These are phyloP conservation scores for Edolisoma coerulescens DNA, from an alignment of 2,113 vertebrate genomes.

Conservation along the genomic window DNA sequence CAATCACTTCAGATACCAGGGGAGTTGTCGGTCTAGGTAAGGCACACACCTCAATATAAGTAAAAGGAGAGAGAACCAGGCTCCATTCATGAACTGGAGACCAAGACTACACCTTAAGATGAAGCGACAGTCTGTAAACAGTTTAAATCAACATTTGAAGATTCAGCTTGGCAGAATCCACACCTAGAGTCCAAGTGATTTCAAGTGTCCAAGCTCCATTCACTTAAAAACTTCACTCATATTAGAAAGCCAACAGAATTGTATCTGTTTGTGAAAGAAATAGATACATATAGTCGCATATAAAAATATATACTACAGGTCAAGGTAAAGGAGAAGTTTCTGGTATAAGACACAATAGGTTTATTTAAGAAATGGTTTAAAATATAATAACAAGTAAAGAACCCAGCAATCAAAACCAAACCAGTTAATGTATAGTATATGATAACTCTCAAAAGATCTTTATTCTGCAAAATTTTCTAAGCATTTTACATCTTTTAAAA, in stretches of 20 bases:
- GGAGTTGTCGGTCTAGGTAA: accelerated
- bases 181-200: not conserved
- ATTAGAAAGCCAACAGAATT: not conserved
- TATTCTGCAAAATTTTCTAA: not conserved
- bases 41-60: not conserved
- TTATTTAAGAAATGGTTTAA: not conserved
- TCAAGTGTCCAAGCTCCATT: not conserved
- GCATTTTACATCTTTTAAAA: not conserved
- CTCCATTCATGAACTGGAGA: not conserved
- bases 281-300: not conserved
- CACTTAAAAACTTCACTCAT: not conserved
- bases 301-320: not conserved
- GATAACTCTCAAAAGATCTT: not conserved
- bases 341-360: not conserved
- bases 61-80: not conserved
- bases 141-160: not conserved
- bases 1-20: not conserved
- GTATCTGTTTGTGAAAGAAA: not conserved
- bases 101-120: not conserved
- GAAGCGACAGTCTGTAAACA: not conserved
- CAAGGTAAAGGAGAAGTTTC: not conserved
- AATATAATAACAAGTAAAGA: not conserved
- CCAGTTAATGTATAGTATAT: not conserved
- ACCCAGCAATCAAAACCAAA: not conserved
- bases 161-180: not conserved